Base-by-base conservation (phyloP, 1,140 invertebrate genomes). In the Eupeodes corollae region DNA sequence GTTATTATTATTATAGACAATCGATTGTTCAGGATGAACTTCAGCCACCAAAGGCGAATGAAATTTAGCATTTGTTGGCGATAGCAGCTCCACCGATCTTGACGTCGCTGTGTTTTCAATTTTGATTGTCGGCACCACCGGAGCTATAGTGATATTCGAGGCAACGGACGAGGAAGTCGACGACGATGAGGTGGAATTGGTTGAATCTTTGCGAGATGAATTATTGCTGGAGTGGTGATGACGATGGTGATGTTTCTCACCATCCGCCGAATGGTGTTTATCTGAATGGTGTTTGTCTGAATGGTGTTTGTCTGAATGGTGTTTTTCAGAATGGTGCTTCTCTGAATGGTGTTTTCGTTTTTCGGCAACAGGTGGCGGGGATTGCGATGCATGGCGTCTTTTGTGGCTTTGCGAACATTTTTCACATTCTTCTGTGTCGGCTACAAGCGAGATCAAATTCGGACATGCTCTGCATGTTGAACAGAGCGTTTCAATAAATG, bases 1-100 rank as follows among this genome's bases (percentile, higher is more conserved):
- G 62, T 61, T 34, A 62, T 54, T 8, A 56, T 49, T 16, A 62
- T 61, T 14, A 57, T 58, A 48, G 6, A 67, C 56, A 46, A 59
- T 73, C 41, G 70, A 57, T 48, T 77, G 56, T 63, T 61, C 69
- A 48, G 63, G 63, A 60, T 65, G 63, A 15, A 66, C 63, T 71
- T 56, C 54, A 54, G 52, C 62, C 53, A 56, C 78, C 69, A 69
- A 64, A 56, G 38, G 74, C 56, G 63, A 57, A 16, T 66, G 50
- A 42, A 66, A 66, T 51, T 67, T 66, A 3, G 52, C 57, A 53
- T 63, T 63, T 1, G 58, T 52, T 58, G 16, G 55, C 26, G 39
- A 55, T 64, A 31, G 56, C 52, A 38, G 59, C 57, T 15, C 58
- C 58, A 2, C 62, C 58, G 3, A 56, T 56, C 31, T 61, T 41